Evolutionary conservation across 2,797 vertebrate genomes (phyloP).

Genomic region (Pagetopsis macropterus): DNA sequence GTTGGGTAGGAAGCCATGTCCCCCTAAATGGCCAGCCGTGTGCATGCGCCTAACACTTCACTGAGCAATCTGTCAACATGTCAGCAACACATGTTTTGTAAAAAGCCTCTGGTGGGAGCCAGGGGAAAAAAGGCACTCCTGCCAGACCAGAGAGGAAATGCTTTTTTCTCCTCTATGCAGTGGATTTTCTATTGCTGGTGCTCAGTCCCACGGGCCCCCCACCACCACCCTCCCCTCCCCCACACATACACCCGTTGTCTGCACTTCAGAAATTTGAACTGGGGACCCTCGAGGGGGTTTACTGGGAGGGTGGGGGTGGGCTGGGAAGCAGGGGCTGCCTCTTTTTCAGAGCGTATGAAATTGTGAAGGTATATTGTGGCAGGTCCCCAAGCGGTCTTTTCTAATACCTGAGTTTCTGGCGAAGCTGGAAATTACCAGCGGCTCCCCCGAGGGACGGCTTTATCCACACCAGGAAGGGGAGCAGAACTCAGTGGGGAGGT

Average conservation of each 20-base stretch:
- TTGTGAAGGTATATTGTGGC: slow-evolving; percentile 99
- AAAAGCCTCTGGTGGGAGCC: slow-evolving; percentile 99
- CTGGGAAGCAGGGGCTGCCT: slow-evolving; percentile 77
- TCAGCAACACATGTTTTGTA: slow-evolving; percentile 99
- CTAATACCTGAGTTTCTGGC: slow-evolving; percentile 99
- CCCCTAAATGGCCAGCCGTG: slow-evolving; percentile 99
- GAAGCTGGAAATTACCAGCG: slow-evolving; percentile 99
- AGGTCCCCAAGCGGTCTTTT: slow-evolving; percentile 99
- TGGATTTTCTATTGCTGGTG: slow-evolving; percentile 99
- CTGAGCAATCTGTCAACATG: slow-evolving; percentile 99
- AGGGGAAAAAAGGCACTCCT: slow-evolving; percentile 92
- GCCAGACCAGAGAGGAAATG: slow-evolving; percentile 99
- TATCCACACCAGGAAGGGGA: slow-evolving; percentile 99
- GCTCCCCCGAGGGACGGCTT: slow-evolving; percentile 94
- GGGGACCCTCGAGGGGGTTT: slow-evolving; percentile 96
- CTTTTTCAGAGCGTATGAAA: slow-evolving; percentile 94
- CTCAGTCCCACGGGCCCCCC: slow-evolving; percentile 85
- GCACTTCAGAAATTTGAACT: slow-evolving; percentile 99
- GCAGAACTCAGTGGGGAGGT: slow-evolving; percentile 98
- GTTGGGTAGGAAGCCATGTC: slow-evolving; percentile 99
- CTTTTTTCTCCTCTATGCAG: slow-evolving; percentile 92
- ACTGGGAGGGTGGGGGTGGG: slow-evolving; percentile 80
- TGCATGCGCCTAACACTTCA: slow-evolving; percentile 99
- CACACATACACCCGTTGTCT: slow-evolving; percentile 92
- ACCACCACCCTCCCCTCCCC: slow-evolving; percentile 85